Evolutionary conservation across 1,140 invertebrate genomes (phyloP).

Genomic region (Conus ventricosus): DNA sequence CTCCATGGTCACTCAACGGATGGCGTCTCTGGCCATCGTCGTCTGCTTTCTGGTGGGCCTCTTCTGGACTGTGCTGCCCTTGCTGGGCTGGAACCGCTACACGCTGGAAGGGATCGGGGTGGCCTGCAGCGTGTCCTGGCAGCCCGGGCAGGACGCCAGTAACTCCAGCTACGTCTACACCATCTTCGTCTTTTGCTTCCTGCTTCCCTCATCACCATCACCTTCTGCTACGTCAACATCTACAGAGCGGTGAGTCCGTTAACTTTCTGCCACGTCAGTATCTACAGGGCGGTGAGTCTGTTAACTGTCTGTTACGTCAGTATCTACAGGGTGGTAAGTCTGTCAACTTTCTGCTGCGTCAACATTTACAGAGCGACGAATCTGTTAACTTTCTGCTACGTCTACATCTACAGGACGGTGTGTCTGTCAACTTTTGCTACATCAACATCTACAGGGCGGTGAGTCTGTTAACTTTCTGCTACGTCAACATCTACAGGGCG

Average conservation of each 20-base stretch:
- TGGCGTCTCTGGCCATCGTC: constrained; percentile 16
- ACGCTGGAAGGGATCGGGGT: constrained; percentile 36
- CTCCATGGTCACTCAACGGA: constrained; percentile 31
- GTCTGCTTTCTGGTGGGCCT: constrained; percentile 31
- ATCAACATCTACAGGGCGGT: too few relatives aligned
- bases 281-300: constrained; percentile 43
- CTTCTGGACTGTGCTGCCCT: constrained; percentile 43
- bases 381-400: too few relatives aligned
- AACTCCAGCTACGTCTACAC: constrained; percentile 32
- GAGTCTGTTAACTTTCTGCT: too few relatives aligned
- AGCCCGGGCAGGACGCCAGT: not conserved
- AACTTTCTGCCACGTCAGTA: constrained; percentile 37
- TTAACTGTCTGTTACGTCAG: constrained; percentile 42
- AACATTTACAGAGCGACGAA: too few relatives aligned
- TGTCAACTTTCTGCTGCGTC: too few relatives aligned
- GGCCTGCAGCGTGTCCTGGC: constrained; percentile 44
- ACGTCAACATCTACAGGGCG: too few relatives aligned
- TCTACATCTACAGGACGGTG: too few relatives aligned
- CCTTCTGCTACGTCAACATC: constrained; percentile 41
- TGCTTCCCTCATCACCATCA: constrained; percentile 44
- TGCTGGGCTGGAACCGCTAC: constrained; percentile 49
- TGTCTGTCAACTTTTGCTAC: too few relatives aligned
- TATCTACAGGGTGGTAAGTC: constrained; percentile 42
- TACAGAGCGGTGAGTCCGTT: constrained; percentile 40
- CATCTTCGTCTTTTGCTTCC: constrained; percentile 45